A percentile compares a stretch with the other conserved stretches of the same genome.
These are phyloP conservation scores for Agonopterix alstromeriana DNA, from an alignment of 2,888 invertebrate species.

Conservation along the genomic window DNA sequence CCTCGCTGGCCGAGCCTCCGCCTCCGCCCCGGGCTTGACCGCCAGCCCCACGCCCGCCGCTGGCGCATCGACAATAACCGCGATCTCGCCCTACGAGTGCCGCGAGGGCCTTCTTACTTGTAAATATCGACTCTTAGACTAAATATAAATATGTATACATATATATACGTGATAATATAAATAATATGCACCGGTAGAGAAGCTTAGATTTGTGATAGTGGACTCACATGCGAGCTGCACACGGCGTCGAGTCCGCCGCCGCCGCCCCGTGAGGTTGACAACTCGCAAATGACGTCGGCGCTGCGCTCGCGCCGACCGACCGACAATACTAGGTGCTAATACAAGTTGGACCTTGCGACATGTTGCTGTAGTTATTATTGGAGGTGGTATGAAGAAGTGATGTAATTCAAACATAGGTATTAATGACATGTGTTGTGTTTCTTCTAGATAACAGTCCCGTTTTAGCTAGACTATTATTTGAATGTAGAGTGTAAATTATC, in stretches of 20 bases:
- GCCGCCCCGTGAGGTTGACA: constrained; percentile 52
- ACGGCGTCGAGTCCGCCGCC: constrained; percentile 27
- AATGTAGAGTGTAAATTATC: constrained; percentile 63
- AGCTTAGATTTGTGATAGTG: constrained; percentile 74
- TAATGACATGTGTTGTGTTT: constrained; percentile 60
- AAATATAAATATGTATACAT: constrained; percentile 62
- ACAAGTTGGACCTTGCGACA: constrained; percentile 68
- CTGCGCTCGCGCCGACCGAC: constrained; percentile 53
- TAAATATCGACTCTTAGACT: constrained; percentile 58
- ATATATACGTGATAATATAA: constrained; percentile 67
- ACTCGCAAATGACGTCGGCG: constrained; percentile 53
- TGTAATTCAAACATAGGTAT: constrained; percentile 63
- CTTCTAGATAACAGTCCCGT: constrained; percentile 56
- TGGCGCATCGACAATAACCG: constrained; percentile 72
- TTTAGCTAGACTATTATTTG: constrained; percentile 50
- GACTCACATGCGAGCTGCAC: constrained; percentile 39
- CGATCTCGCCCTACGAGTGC: constrained; percentile 50
- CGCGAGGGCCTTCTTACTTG: constrained; percentile 54
- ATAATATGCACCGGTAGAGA: constrained; percentile 72
- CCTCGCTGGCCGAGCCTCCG: constrained; percentile 77
- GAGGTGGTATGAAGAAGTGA: constrained; percentile 60
- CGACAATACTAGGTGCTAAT: constrained; percentile 76
- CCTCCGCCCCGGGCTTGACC: constrained; percentile 75
- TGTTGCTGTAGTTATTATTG: constrained; percentile 61
- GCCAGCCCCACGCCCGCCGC: constrained; percentile 72